Percentiles rank a stretch among this genome's conserved stretches.
These are phyloP conservation scores for Amia ocellicauda DNA, from an alignment of 2,113 vertebrate species.

Conservation along the genomic window DNA sequence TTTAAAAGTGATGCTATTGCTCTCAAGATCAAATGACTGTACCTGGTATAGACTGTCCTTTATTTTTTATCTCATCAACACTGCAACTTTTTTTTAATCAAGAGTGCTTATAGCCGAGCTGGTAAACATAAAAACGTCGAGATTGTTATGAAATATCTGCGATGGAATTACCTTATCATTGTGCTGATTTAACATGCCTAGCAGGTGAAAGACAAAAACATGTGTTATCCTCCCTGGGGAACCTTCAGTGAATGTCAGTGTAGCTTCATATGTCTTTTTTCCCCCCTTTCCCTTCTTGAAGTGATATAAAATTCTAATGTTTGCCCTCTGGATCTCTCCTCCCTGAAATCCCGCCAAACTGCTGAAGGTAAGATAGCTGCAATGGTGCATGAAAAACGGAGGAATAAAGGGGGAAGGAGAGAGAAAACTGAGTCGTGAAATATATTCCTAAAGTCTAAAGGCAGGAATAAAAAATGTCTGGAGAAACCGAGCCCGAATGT, in stretches of 20 bases:
- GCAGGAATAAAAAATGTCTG: conserved; percentile 36
- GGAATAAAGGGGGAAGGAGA: conserved; percentile 22
- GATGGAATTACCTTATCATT: conserved; percentile 83
- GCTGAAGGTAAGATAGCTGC: conserved; percentile 81
- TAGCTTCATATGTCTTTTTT: conserved; percentile 79
- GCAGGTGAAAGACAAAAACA: conserved; percentile 85
- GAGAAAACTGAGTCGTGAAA: conserved; percentile 39
- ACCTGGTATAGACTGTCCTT: background rate
- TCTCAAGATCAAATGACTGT: background rate
- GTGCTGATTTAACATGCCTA: conserved; percentile 85
- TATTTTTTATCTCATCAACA: conserved; percentile 10
- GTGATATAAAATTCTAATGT: conserved; percentile 83
- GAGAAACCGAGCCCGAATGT: conserved; percentile 17
- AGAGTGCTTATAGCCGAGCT: conserved; percentile 67
- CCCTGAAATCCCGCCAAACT: conserved; percentile 73
- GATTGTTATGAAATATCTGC: conserved; percentile 79
- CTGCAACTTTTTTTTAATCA: conserved; percentile 30
- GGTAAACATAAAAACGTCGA: conserved; percentile 79
- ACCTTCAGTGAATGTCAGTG: conserved; percentile 81
- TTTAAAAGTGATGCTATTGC: too few species aligned
- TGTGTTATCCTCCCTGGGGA: conserved; percentile 81
- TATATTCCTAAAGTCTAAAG: conserved; percentile 30
- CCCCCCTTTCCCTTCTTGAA: conserved; percentile 65
- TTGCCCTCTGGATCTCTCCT: conserved; percentile 76
- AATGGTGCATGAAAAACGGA: conserved; percentile 75